Evolutionary conservation across 1,140 invertebrate genomes (phyloP).

Genomic region (Bombus terrestris): DNA sequence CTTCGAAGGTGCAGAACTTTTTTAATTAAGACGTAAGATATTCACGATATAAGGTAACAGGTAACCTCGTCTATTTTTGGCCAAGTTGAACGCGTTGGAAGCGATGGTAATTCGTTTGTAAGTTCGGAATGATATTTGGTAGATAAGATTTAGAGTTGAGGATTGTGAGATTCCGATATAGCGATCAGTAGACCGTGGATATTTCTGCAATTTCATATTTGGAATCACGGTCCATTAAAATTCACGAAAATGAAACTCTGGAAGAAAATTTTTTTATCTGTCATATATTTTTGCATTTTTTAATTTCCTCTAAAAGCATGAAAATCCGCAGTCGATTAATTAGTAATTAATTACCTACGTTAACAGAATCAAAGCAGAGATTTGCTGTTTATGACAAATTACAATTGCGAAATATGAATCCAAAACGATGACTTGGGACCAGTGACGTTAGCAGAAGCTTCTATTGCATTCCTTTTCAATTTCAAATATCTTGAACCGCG

Average conservation of each 20-base stretch:
- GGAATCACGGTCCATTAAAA: too few relatives aligned
- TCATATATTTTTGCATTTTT: too few relatives aligned
- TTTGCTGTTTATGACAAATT: not conserved
- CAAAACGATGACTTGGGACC: too few relatives aligned
- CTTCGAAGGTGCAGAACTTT: not conserved
- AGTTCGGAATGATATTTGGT: not conserved
- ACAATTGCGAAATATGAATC: not conserved
- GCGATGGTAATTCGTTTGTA: not conserved
- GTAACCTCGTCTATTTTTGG: not conserved
- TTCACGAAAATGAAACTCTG: too few relatives aligned
- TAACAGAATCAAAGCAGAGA: too few relatives aligned
- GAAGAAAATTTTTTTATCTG: too few relatives aligned
- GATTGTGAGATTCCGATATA: not conserved
- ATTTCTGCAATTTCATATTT: too few relatives aligned
- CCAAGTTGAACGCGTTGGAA: not conserved
- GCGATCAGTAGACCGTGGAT: too few relatives aligned
- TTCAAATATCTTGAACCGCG: not conserved
- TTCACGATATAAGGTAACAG: not conserved
- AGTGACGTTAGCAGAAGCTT: too few relatives aligned
- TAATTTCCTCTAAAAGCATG: too few relatives aligned
- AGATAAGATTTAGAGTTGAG: not conserved
- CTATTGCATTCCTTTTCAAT: not conserved
- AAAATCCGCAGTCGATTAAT: too few relatives aligned
- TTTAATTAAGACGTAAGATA: slow-evolving; percentile 36
- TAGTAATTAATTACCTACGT: too few relatives aligned